These are phyloP conservation scores for Drosophila hydei DNA, from an alignment of 1,140 invertebrate species.

Conservation along the genomic window DNA sequence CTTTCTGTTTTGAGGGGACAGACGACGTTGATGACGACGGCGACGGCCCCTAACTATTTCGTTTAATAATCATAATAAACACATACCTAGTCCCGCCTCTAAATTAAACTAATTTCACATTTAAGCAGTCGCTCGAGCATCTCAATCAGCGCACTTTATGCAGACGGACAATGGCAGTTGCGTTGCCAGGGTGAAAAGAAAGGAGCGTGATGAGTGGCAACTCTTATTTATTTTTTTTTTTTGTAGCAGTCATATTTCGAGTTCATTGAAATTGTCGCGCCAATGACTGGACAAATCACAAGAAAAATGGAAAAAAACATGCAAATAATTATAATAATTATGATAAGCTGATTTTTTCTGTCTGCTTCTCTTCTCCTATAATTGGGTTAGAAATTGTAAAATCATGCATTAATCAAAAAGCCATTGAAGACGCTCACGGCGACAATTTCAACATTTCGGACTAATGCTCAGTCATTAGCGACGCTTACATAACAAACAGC, in stretches of 20 bases:
- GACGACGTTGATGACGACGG: no score
- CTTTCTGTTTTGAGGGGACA: conserved; percentile 66
- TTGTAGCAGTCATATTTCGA: conserved; percentile 26
- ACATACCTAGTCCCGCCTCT: conserved; percentile 23
- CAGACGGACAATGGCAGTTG: conserved; percentile 31
- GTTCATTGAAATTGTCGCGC: conserved; percentile 69
- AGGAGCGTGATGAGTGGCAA: conserved; percentile 48
- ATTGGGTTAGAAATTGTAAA: conserved; percentile 69
- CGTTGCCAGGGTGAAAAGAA: conserved; percentile 16
- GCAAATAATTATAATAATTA: conserved; percentile 61
- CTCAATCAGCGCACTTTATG: conserved; percentile 24
- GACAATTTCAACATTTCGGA: conserved; percentile 59
- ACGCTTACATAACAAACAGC: conserved; percentile 58
- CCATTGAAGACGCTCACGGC: conserved; percentile 62
- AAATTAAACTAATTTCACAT: conserved; percentile 13
- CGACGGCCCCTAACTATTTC: conserved; percentile 56
- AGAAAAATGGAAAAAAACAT: conserved; percentile 37
- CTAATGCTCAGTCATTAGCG: conserved; percentile 44
- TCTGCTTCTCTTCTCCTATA: conserved; percentile 27
- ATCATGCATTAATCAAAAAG: conserved; percentile 77
- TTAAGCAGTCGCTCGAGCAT: conserved; percentile 29
- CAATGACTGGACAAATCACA: conserved; percentile 63
- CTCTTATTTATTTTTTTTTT: background rate
- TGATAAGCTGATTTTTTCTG: conserved; percentile 23
- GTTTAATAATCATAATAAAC: conserved; percentile 62